These are phyloP conservation scores for Archegozetes longisetosus DNA, from an alignment of 1,140 invertebrate genomes.

Conservation along the genomic window DNA sequence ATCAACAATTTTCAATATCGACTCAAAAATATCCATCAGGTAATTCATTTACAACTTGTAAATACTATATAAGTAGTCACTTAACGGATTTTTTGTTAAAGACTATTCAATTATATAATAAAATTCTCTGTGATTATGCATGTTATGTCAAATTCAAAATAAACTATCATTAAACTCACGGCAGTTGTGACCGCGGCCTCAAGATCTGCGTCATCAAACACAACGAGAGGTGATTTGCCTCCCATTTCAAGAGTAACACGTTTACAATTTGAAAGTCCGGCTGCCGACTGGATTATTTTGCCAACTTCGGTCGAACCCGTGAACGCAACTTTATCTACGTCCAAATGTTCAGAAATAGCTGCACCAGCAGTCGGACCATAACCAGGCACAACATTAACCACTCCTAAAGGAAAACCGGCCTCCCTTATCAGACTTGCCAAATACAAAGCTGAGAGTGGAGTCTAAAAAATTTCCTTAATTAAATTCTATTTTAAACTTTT, in stretches of 20 bases:
- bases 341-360: constrained; percentile 50
- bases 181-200: constrained; percentile 53
- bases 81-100: not conserved
- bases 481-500: too few species aligned
- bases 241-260: constrained; percentile 80
- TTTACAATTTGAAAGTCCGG: constrained; percentile 66
- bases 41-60: too few species aligned
- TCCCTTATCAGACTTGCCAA: constrained; percentile 59
- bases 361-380: constrained; percentile 64
- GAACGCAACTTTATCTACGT: constrained; percentile 36
- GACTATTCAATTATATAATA: not conserved
- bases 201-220: constrained; percentile 65
- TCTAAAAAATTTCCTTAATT: constrained; percentile 36
- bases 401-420: constrained; percentile 27
- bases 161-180: not conserved
- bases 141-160: too few species aligned
- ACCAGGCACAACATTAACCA: constrained; percentile 57
- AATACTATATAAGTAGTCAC: not conserved
- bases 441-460: constrained; percentile 80
- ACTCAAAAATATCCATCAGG: too few species aligned
- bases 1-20: too few species aligned
- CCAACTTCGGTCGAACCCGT: constrained; percentile 42
- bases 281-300: constrained; percentile 60
- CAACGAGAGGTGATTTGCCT: constrained; percentile 76
- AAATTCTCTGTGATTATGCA: too few species aligned